A percentile compares a stretch with the other conserved stretches of the same genome.
phyloP scores from a whole-genome alignment of 2,113 vertebrate species.

The Ictidomys tridecemlineatus region DNA sequence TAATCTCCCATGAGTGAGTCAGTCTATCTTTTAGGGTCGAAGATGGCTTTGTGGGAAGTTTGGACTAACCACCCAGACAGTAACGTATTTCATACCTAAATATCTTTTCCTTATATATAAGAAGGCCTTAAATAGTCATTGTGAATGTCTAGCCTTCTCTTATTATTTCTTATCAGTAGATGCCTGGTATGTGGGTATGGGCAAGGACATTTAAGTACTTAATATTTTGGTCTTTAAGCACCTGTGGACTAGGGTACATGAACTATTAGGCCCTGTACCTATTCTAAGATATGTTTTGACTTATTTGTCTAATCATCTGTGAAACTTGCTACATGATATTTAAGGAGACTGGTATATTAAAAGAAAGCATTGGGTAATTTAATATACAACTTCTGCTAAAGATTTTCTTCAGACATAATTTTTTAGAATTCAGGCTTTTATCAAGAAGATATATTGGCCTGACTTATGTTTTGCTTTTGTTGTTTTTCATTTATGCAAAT shows the following conservation, averaged over 20 bases:
- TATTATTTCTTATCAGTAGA: neutral
- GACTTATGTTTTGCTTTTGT: neutral
- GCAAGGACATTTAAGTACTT: neutral
- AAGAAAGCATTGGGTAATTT: neutral
- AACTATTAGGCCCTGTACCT: neutral
- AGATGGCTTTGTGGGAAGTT: neutral
- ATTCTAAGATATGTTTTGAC: neutral
- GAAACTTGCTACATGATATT: neutral
- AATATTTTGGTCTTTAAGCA: constrained; percentile 20
- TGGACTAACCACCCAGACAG: neutral
- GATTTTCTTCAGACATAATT: neutral
- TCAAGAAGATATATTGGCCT: neutral
- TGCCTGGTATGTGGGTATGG: neutral
- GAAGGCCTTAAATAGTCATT: neutral
- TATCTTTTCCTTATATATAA: neutral
- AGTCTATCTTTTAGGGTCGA: neutral
- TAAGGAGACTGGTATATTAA: neutral
- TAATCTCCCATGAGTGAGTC: neutral
- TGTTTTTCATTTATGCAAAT: constrained; percentile 6
- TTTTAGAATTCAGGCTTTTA: constrained; percentile 14
- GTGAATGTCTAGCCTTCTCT: no score
- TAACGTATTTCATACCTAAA: neutral
- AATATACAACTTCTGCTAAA: neutral
- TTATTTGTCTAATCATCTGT: neutral
- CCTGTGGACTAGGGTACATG: neutral